A percentile compares a stretch with the other conserved stretches of the same genome.
These are phyloP conservation scores for Aporrectodea caliginosa DNA, from an alignment of 1,140 invertebrate species.

Conservation along the genomic window DNA sequence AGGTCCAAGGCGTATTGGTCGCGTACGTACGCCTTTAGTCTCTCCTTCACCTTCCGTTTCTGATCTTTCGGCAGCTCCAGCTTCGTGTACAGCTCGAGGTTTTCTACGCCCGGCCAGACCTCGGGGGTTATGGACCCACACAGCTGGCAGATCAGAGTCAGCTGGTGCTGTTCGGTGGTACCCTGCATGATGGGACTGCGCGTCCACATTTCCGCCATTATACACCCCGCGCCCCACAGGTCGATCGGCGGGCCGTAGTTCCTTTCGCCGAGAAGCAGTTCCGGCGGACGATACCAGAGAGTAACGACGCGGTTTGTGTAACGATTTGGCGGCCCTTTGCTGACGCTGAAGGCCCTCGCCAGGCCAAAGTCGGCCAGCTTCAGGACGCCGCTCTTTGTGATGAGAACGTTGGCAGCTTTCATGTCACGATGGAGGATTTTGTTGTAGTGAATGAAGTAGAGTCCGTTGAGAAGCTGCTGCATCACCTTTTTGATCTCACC, in stretches of 20 bases:
- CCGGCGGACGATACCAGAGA: slow-evolving; percentile 93
- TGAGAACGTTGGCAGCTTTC: slow-evolving; percentile 98
- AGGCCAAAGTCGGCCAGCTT: slow-evolving; percentile 62
- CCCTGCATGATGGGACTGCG: slow-evolving; percentile 75
- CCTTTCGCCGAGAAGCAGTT: slow-evolving; percentile 80
- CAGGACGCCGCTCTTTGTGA: slow-evolving; percentile 88
- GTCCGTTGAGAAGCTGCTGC: slow-evolving; percentile 91
- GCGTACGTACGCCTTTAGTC: slow-evolving; percentile 85
- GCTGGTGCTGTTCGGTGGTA: slow-evolving; percentile 90
- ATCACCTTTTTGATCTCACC: slow-evolving; percentile 97
- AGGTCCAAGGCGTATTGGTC: slow-evolving; percentile 88
- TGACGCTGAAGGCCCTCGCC: slow-evolving; percentile 81
- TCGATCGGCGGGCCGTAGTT: slow-evolving; percentile 91
- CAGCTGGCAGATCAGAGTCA: slow-evolving; percentile 89
- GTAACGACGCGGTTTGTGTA: slow-evolving; percentile 98
- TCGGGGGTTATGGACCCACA: slow-evolving; percentile 93
- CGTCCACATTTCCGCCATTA: slow-evolving; percentile 99
- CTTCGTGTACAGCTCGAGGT: slow-evolving; percentile 83
- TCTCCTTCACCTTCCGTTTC: slow-evolving; percentile 84
- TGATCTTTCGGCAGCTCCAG: slow-evolving; percentile 86
- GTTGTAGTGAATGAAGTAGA: slow-evolving; percentile 96
- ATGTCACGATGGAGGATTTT: slow-evolving; percentile 92
- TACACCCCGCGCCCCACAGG: slow-evolving; percentile 97
- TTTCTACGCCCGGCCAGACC: slow-evolving; percentile 89
- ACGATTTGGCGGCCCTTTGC: slow-evolving; percentile 78